Evolutionary conservation across 2,797 vertebrate species (phyloP), one percentile per base, ranked within the genome.

Genomic region (Gadopsis bispinosus): DNA sequence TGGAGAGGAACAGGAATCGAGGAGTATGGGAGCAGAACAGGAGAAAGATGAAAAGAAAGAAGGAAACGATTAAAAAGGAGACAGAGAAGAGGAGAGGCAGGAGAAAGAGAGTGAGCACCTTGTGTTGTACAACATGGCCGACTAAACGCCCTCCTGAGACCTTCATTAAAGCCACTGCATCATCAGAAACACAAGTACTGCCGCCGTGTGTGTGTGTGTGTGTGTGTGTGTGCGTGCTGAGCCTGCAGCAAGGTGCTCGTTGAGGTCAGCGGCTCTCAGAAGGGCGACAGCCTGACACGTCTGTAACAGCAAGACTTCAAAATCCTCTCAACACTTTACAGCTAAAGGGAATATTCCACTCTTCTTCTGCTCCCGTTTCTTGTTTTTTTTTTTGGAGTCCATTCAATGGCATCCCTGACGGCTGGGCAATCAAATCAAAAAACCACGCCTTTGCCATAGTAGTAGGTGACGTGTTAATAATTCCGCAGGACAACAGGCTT

Each of bases 141-240:
- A 80, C 77, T 72, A 64, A 86, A 77, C 31, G 56, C 31, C 80
- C 84, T 86, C 79, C 50, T 55, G 86, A 83, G 86, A 87, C 83
- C 77, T 83, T 77, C 79, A 81, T 73, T 81, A 81, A 78, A 88
- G 68, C 47, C 26, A 26, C 68, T 3, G 50, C 69, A 79, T 79
- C 73, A 80, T 79, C 79, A 83, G 7, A 72, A 55, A 65, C 31
- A 63, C 65, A 53, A n/a, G 50, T 4, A 11, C 53, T 7, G 29
- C 45, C 12, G 51, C 50, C 58, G 75, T n/a, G 67, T 41, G 56
- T 51, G 50, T 20, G 77, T 26, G 31, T 68, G 61, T 35, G 55
- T 56, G 66, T 35, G 70, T 22, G 66, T 10, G 41, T 45, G 61
- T 22, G 64, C 29, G 54, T 63, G 63, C 33, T 14, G 0, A 48